phyloP scores from a whole-genome alignment of 37 sponge, comb jelly and placozoan genomes.

The Hexactinellida sp. region DNA sequence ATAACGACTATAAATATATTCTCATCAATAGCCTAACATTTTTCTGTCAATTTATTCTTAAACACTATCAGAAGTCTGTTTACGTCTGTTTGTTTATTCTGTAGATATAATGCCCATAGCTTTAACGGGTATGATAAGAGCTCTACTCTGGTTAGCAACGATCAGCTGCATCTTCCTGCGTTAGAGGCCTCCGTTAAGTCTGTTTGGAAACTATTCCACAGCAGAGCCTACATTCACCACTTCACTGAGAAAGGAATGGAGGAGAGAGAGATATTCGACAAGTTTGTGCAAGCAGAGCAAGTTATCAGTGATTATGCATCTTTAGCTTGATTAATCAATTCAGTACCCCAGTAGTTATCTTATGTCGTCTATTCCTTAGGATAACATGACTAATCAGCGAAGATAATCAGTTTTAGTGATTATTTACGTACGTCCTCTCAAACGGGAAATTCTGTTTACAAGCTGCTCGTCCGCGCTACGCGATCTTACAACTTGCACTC shows the following conservation, averaged over 20 bases:
- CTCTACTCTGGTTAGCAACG: conserved; percentile 47
- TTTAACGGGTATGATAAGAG: conserved; percentile 67
- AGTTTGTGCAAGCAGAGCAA: conserved; percentile 58
- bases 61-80: no score
- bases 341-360: no score
- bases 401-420: no score
- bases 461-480: no score
- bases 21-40: background rate
- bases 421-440: no score
- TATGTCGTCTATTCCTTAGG: no score
- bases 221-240: conserved; percentile 67
- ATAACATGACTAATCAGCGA: no score
- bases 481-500: no score
- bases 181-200: conserved; percentile 33
- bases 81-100: background rate
- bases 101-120: conserved; percentile 2
- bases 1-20: background rate
- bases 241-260: conserved; percentile 48
- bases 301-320: conserved; percentile 42
- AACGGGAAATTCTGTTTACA: no score
- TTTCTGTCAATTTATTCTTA: no score
- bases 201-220: conserved; percentile 57
- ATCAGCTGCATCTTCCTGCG: conserved; percentile 35
- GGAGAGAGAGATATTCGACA: conserved; percentile 35
- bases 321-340: background rate